phyloP scores from a whole-genome alignment of 1,140 invertebrate genomes.

The Monomorium pharaonis region DNA sequence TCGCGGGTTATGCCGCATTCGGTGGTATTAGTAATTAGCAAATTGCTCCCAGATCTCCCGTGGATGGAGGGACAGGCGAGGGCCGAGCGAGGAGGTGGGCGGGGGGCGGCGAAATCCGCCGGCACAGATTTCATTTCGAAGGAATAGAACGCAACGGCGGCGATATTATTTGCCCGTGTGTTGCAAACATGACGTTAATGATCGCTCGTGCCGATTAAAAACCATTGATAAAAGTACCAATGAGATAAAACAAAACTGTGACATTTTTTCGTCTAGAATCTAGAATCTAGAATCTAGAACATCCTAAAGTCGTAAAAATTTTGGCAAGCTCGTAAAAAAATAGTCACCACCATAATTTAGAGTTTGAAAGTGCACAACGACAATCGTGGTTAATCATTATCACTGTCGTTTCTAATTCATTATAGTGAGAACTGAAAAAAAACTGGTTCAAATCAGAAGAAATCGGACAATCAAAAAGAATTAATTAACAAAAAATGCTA shows the following conservation, averaged over 20 bases:
- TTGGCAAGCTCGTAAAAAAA: not conserved
- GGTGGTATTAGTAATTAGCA: conserved; percentile 84
- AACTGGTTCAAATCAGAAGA: not conserved
- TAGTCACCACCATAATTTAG: not conserved
- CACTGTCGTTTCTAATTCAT: not conserved
- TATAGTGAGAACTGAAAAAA: not conserved
- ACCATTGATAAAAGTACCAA: too few species aligned
- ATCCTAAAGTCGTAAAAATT: not conserved
- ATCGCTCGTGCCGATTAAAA: conserved; percentile 15
- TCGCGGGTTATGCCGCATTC: conserved; percentile 83
- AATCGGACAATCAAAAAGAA: not conserved
- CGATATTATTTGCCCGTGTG: conserved; percentile 52
- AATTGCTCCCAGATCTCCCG: conserved; percentile 74
- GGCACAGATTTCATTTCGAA: conserved; percentile 77
- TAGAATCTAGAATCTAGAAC: not conserved
- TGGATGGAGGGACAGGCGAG: conserved; percentile 60
- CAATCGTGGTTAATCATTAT: not conserved
- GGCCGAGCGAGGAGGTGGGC: not conserved
- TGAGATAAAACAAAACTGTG: not conserved
- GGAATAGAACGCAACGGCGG: conserved; percentile 59
- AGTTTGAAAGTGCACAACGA: not conserved
- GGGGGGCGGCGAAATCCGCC: conserved; percentile 47
- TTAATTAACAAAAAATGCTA: not conserved
- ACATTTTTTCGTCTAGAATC: not conserved
- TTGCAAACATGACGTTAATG: conserved; percentile 14